Percentiles rank a stretch among this genome's conserved stretches.
phyloP scores from a whole-genome alignment of 2,797 vertebrate genomes.

The Sitta carolinensis region DNA sequence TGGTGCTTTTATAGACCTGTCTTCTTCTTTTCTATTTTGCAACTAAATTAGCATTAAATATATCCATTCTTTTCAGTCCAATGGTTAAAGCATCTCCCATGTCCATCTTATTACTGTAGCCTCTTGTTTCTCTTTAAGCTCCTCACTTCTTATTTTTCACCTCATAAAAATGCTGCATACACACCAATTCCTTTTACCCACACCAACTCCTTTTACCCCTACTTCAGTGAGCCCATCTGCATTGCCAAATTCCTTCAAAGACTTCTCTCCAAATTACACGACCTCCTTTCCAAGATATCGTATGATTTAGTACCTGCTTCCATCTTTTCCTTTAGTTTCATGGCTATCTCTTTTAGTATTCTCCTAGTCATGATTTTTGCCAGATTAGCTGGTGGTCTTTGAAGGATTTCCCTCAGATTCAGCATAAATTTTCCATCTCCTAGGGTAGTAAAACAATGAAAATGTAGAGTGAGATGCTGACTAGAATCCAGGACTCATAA shows the following conservation, averaged over 20 bases:
- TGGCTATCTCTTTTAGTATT: background rate
- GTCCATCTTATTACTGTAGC: background rate
- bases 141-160: background rate
- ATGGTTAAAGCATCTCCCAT: background rate
- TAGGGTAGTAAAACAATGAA: background rate
- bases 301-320: background rate
- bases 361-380: background rate
- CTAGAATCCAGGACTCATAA: background rate
- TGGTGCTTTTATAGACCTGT: background rate
- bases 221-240: background rate
- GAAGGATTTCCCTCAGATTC: background rate
- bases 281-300: background rate
- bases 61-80: background rate
- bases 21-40: background rate
- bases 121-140: background rate
- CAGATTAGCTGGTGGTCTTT: background rate
- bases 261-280: background rate
- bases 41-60: background rate
- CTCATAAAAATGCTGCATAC: background rate
- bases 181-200: background rate
- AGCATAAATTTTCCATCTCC: background rate
- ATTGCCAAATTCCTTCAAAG: background rate
- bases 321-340: background rate
- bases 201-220: background rate
- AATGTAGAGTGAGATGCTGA: background rate